Percentiles rank a stretch among this genome's conserved stretches.
phyloP scores from a whole-genome alignment of 2,888 invertebrate species.

The Harpalus rufipes region DNA sequence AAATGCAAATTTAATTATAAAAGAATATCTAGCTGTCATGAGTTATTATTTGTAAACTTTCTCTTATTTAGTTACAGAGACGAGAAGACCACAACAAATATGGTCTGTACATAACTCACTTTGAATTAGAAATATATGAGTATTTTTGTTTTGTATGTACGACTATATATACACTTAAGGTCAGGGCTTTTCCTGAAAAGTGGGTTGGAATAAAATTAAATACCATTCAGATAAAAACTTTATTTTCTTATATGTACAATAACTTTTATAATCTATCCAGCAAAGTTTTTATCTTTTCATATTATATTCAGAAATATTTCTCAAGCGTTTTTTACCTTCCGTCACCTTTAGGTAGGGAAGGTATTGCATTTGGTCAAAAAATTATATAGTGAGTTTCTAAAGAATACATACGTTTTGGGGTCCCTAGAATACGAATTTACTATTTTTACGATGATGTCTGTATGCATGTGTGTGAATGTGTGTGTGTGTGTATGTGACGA shows the following conservation, averaged over 20 bases:
- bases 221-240: background rate
- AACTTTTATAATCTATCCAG: background rate
- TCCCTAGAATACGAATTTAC: too few relatives aligned
- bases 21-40: slow-evolving; percentile 4
- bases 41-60: slow-evolving; percentile 1
- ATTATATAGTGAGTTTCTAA: too few relatives aligned
- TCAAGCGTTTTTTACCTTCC: too few relatives aligned
- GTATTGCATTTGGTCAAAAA: too few relatives aligned
- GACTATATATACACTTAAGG: background rate
- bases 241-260: background rate
- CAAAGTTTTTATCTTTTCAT: background rate
- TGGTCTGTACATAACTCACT: background rate
- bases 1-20: slow-evolving; percentile 23
- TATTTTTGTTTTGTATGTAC: background rate
- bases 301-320: too few relatives aligned
- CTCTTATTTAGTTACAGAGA: background rate
- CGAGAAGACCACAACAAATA: slow-evolving; percentile 1
- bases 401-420: too few relatives aligned
- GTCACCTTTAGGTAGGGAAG: too few relatives aligned
- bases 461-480: too few relatives aligned
- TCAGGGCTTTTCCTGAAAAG: background rate
- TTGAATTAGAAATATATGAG: background rate
- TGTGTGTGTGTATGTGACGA: too few relatives aligned
- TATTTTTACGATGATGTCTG: too few relatives aligned
- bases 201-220: background rate